Evolutionary conservation across 2,113 vertebrate species (phyloP).

Genomic region (Perognathus longimembris): DNA sequence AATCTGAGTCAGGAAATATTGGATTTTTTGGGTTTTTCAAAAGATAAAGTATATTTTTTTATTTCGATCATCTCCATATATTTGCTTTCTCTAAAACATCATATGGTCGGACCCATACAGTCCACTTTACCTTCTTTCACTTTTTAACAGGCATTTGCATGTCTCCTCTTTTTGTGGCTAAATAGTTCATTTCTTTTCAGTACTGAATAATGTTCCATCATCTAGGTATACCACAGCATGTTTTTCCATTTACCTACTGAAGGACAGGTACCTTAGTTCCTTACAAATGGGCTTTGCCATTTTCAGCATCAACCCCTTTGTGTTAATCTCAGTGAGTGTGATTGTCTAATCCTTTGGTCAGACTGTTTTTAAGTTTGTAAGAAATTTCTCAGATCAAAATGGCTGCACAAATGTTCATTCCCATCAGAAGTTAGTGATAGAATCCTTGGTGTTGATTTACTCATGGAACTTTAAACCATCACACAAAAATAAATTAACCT

Average conservation of each 20-base stretch:
- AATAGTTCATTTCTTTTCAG: background rate
- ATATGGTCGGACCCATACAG: background rate
- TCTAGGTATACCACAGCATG: background rate
- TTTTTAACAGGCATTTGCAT: background rate
- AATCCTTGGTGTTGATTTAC: background rate
- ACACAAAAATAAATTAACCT: slow-evolving; percentile 15
- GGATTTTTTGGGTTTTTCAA: background rate
- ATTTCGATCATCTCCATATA: background rate
- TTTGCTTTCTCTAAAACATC: background rate
- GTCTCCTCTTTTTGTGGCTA: background rate
- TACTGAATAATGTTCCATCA: background rate
- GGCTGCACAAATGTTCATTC: background rate
- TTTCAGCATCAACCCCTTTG: background rate
- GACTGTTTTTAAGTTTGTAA: background rate
- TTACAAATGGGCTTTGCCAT: background rate
- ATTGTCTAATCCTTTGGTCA: background rate
- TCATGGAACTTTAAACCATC: background rate
- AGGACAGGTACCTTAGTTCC: background rate
- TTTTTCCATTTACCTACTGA: background rate
- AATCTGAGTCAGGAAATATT: slow-evolving; percentile 24
- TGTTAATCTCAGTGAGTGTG: background rate
- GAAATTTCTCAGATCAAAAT: background rate
- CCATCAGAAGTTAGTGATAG: background rate
- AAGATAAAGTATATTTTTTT: background rate
- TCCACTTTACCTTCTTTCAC: background rate